Evolutionary conservation across 2,888 invertebrate genomes (phyloP), one percentile per base, ranked within the genome.

Genomic region (Melipona beecheii): DNA sequence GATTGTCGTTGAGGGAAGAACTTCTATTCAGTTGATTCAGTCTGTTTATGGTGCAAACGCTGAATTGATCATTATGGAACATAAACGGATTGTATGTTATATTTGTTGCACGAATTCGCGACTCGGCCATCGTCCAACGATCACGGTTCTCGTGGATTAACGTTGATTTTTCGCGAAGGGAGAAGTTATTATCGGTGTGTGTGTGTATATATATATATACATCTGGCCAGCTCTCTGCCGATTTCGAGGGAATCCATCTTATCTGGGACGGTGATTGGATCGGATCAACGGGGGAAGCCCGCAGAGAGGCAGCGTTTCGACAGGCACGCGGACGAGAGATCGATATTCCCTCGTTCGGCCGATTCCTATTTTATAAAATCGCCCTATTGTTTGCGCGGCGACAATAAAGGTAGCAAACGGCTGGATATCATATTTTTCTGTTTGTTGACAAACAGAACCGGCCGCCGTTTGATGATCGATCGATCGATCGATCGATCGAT

Each of bases 311-410:
- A 72, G 31, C 60, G 19, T 24, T 49, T 9, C 19, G 43, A 74
- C 36, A 52, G 36, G n/a, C 56, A n/a, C 36, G 49, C 15, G 11
- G 36, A 43, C 36, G 36, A 43, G 19, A 21, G 49, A 68, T 68
- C 64, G 60, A 73, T 68, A 73, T 73, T 73, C 73, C 52, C 68
- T 60, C 24, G 60, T 72, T 27, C 72, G 31, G 31, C 31, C 31
- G 31, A 66, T 75, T 66, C 74, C 74, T 78, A 71, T 73, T 78
- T 74, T 62, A 69, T 69, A 69, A 69, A 78, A 78, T 74, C 54
- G 69, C 27, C 60, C 78, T 60, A 78, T 78, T 74, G 78, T 78
- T 78, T 74, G 68, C 15, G 2, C 62, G 27, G 11, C 24, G 66
- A 65, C 78, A 68, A 78, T 78, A 69, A 74, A 78, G 68, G 54